Conservation (phyloP, 2,797 vertebrate species). For the Intellagama lesueurii region DNA sequence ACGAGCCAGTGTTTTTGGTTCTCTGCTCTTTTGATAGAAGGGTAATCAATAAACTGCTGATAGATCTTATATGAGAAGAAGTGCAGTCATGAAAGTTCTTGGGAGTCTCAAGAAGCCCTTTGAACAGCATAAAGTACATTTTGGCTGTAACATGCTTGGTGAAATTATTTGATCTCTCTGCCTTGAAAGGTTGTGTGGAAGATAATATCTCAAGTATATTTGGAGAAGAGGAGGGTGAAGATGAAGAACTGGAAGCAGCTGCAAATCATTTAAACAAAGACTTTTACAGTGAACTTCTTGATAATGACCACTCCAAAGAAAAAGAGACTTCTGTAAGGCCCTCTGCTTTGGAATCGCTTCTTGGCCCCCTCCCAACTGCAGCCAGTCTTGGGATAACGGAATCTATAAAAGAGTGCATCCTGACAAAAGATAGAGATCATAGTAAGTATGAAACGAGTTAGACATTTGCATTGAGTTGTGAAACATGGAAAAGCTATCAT, state of each 20-base stretch:
- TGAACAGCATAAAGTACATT: too few species aligned
- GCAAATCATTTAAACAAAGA: slow-evolving; percentile 90
- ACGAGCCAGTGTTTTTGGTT: background rate
- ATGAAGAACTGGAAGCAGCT: slow-evolving; percentile 88
- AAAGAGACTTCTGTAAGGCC: slow-evolving; percentile 68
- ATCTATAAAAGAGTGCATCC: slow-evolving; percentile 83
- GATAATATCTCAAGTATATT: slow-evolving; percentile 71
- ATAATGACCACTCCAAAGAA: slow-evolving; percentile 46
- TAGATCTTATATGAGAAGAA: background rate
- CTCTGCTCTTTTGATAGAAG: background rate
- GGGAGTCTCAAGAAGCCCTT: background rate
- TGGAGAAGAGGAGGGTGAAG: slow-evolving; percentile 81
- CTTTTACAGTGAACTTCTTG: slow-evolving; percentile 79
- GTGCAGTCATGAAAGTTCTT: background rate
- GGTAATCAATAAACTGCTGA: background rate
- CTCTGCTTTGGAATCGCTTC: slow-evolving; percentile 86
- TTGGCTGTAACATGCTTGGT: slow-evolving; percentile 36
- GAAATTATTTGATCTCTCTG: slow-evolving; percentile 2
- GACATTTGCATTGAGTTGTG: background rate
- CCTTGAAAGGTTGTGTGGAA: slow-evolving; percentile 75
- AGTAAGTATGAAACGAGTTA: slow-evolving; percentile 79
- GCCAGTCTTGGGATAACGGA: slow-evolving; percentile 90
- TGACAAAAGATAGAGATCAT: slow-evolving; percentile 77
- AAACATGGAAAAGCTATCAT: background rate
- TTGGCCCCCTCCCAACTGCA: slow-evolving; percentile 89